These are phyloP conservation scores for Nesogale talazaci DNA, from an alignment of 2,113 vertebrate species.

Conservation along the genomic window DNA sequence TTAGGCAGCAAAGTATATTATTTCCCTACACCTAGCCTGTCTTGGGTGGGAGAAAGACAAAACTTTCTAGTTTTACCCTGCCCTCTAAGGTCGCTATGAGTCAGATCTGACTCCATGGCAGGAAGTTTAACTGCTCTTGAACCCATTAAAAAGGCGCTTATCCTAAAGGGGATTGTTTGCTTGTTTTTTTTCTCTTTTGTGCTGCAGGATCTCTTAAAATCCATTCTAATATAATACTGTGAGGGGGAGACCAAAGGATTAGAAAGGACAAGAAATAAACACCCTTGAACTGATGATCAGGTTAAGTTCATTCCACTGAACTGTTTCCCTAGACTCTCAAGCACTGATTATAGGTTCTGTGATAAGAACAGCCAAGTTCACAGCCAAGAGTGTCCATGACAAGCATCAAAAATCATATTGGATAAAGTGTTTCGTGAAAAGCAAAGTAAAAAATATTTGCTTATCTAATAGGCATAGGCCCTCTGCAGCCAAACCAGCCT, in stretches of 20 bases:
- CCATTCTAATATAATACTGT: not conserved
- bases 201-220: not conserved
- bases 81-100: too few relatives aligned
- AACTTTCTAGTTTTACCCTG: too few relatives aligned
- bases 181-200: too few relatives aligned
- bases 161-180: too few relatives aligned
- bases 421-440: slow-evolving; percentile 33
- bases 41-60: too few relatives aligned
- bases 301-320: not conserved
- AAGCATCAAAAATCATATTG: not conserved
- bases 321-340: not conserved
- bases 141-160: too few relatives aligned
- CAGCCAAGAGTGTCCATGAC: not conserved
- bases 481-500: not conserved
- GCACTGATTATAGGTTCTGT: not conserved
- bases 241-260: not conserved
- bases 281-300: not conserved
- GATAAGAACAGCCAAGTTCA: not conserved
- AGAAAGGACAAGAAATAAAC: not conserved
- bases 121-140: too few relatives aligned
- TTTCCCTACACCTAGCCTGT: too few relatives aligned
- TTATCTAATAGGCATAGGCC: not conserved
- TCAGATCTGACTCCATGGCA: too few relatives aligned
- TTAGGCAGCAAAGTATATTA: too few relatives aligned
- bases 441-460: slow-evolving; percentile 35